Evolutionary conservation across 2,113 vertebrate species (phyloP), one percentile per base, ranked within the genome.

Genomic region (Rhinolophus ferrumequinum): DNA sequence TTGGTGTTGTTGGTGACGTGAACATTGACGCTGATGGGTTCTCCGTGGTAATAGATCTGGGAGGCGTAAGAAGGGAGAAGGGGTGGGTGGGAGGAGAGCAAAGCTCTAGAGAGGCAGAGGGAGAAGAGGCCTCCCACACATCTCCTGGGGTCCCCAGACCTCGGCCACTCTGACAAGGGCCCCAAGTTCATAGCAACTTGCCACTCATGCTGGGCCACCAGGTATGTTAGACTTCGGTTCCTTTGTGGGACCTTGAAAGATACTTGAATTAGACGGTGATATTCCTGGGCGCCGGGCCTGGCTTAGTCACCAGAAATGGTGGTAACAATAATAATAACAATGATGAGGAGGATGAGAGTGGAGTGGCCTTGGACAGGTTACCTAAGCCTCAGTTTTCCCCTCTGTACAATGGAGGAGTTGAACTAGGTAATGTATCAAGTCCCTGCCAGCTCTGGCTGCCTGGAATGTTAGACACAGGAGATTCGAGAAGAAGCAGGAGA

Each of bases 1-100:
- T 99, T 99, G 97, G 99, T 99, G 98, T 99, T 99, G 98, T 99
- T 99, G 94, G 99, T 99, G 97, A 99, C 99, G 0, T 99, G 99
- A 28, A 99, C 99, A 0, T 99, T 99, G 66, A 99, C 99, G 0
- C 99, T 99, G 98, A 99, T 99, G 16, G 99, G 99, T 33, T 99
- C 99, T 0, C 99, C 99, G 0, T 99, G 99, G 97, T 99, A 99
- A 92, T 99, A 99, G 95, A 99, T 99, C 99, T 99, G 94, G 50
- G 70, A 88, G 66, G 67, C 24, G 35, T 28, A 82, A 85, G 72
- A 47, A 77, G 1, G 2, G 19, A 64, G 19, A 70, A 38, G n/a
- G 2, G 16, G 54, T 54, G 64, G 75, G 3, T 6, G 1, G 54
- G 35, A 67, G 5, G 66, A n/a, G 8, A 15, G 21, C 90, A 50